Base-by-base conservation (phyloP, 2,888 invertebrate genomes). In the Eustalomyia histrio region DNA sequence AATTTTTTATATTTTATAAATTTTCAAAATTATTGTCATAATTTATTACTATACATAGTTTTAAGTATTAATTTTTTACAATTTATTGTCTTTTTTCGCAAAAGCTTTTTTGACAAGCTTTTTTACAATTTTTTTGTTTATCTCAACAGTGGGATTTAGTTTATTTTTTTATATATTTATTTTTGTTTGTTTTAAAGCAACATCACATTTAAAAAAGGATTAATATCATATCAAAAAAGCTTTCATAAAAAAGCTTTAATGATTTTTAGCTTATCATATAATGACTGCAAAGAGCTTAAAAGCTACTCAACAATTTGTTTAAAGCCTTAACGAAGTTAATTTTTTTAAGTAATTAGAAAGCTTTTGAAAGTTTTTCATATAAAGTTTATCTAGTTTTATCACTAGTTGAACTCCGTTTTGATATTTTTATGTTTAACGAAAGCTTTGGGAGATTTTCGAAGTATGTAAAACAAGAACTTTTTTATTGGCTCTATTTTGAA, bases 131-230 rank as follows among this genome's bases (percentile, higher is more conserved):
- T 61, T 63, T 68, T 71, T 64, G 35, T 21, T 53, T 60, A 8
- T n/a, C 50, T 58, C 64, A 67, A 60, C 52, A 60, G 67, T 72
- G 67, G 63, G 71, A 68, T 29, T 68, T 29, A 63, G 58, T 64
- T 71, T 63, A 33, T 57, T 53, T 76, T 72, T 68, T 60, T 65
- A 16, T 58, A 12, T 65, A 65, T 73, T 53, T 72, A 68, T 73
- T 68, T 50, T 55, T 61, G 76, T 80, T 78, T 74, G 83, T 79
- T 84, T 85, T 85, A 86, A 86, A 86, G 84, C 87, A 86, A 85
- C 84, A 87, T 87, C 87, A 87, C 87, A 87, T 86, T 84, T 83
- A 85, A 74, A 47, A 71, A 74, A 74, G 61, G 16, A 72, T 73
- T 74, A 78, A 74, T 78, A 81, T 81, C 71, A 78, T 53, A 72